Evolutionary conservation across 1,140 invertebrate genomes (phyloP).

Genomic region (Diorhabda carinulata): DNA sequence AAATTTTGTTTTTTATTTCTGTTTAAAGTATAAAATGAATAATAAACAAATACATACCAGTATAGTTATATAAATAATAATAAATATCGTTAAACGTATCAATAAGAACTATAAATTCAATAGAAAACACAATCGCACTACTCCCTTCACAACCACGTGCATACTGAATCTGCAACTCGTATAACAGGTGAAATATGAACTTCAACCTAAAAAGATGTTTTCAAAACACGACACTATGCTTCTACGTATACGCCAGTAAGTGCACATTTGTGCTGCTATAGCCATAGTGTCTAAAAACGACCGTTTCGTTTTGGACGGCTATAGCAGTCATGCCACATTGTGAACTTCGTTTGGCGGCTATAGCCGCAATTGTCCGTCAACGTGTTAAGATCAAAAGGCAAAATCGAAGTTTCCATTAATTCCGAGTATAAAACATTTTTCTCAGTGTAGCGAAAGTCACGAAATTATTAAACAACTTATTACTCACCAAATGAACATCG

Average conservation of each 20-base stretch:
- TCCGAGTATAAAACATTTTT: neutral
- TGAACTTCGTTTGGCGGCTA: no score
- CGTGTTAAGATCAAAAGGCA: constrained; percentile 3
- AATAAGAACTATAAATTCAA: constrained; percentile 22
- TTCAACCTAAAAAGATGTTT: constrained; percentile 15
- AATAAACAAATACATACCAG: no score
- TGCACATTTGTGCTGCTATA: constrained; percentile 14
- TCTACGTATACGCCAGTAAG: constrained; percentile 24
- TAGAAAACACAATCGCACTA: constrained; percentile 22
- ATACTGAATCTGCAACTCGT: constrained; percentile 20
- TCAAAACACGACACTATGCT: constrained; percentile 12
- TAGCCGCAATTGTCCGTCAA: constrained; percentile 21
- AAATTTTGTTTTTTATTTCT: no score
- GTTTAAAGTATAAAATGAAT: no score
- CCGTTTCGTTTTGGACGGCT: constrained; percentile 18
- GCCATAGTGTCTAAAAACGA: constrained; percentile 24
- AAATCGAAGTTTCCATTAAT: no score
- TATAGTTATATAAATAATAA: no score
- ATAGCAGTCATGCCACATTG: no score
- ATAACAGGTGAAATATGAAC: constrained; percentile 23
- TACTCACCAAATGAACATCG: neutral
- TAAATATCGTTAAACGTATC: no score
- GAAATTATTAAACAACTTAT: neutral
- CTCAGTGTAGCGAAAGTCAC: neutral
- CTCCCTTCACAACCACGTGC: constrained; percentile 12